Percentiles rank a stretch among this genome's conserved stretches.
phyloP scores from a whole-genome alignment of 2,888 invertebrate species.

The Tenthredo mesomela region DNA sequence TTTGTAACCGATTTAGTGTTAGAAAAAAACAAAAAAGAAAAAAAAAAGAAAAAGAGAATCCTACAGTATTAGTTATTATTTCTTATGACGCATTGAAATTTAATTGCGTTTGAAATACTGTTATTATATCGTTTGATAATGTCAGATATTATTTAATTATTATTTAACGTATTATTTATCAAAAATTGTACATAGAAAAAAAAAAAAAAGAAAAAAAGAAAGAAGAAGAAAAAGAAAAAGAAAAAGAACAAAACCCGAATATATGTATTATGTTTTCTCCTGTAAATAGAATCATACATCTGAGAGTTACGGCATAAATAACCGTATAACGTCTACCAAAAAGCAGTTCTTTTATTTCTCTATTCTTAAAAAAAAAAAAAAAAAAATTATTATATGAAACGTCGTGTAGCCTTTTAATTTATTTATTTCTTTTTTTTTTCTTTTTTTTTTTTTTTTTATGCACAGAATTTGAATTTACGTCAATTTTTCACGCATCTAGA shows the following conservation, averaged over 20 bases:
- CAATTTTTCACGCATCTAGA: background rate
- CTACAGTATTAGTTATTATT: conserved; percentile 42
- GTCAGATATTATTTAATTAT: conserved; percentile 39
- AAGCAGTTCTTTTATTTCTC: background rate
- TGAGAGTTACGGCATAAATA: background rate
- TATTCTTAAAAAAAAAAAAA: background rate
- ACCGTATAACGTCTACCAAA: background rate
- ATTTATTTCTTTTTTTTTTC: background rate
- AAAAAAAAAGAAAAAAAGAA: background rate
- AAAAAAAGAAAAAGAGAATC: background rate
- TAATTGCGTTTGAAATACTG: conserved; percentile 9
- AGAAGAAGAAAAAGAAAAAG: too few relatives aligned
- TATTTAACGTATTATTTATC: conserved; percentile 35
- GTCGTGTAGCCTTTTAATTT: background rate
- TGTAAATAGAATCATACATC: background rate
- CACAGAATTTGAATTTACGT: background rate
- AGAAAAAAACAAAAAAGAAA: background rate
- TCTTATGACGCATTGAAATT: conserved; percentile 5
- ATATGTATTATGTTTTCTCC: background rate
- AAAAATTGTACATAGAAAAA: background rate
- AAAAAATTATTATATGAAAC: background rate
- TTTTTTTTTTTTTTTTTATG: background rate
- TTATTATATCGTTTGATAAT: conserved; percentile 32
- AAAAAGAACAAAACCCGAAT: background rate
- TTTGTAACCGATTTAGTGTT: background rate